A percentile compares a stretch with the other conserved stretches of the same genome.
phyloP scores from a whole-genome alignment of 2,888 invertebrate genomes.

The Cepaea hortensis region DNA sequence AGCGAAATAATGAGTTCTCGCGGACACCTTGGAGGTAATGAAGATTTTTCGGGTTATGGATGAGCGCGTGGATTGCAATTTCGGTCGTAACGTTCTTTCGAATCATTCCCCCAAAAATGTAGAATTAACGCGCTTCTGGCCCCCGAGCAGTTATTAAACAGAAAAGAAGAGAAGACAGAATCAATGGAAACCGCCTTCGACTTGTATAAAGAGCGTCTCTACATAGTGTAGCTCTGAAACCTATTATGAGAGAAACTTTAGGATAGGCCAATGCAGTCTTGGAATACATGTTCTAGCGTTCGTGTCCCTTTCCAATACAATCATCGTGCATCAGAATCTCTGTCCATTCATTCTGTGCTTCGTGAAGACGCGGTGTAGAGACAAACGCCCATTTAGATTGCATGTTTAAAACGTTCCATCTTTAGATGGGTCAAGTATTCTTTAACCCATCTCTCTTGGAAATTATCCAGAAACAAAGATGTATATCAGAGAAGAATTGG shows the following conservation, averaged over 20 bases:
- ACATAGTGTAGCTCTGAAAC: not conserved
- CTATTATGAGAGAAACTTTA: not conserved
- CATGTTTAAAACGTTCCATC: no score
- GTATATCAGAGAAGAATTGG: no score
- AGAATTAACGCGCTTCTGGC: conserved; percentile 2
- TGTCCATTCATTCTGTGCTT: no score
- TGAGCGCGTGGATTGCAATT: conserved; percentile 9
- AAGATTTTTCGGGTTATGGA: conserved; percentile 11
- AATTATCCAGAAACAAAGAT: no score
- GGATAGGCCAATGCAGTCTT: no score
- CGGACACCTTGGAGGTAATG: not conserved
- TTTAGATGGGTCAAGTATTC: no score
- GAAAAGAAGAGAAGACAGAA: not conserved
- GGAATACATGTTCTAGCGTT: no score
- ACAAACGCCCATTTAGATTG: no score
- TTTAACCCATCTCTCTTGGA: no score
- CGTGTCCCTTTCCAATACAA: no score
- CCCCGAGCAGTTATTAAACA: not conserved
- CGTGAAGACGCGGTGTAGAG: no score
- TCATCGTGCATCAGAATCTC: no score
- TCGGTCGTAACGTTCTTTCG: not conserved
- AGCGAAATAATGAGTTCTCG: conserved; percentile 1
- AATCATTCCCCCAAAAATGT: not conserved
- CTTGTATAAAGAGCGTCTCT: not conserved
- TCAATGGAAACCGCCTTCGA: not conserved